Evolutionary conservation across 1,140 invertebrate species (phyloP), one percentile per base, ranked within the genome.

Genomic region (Ctenoplectra terminalis): DNA sequence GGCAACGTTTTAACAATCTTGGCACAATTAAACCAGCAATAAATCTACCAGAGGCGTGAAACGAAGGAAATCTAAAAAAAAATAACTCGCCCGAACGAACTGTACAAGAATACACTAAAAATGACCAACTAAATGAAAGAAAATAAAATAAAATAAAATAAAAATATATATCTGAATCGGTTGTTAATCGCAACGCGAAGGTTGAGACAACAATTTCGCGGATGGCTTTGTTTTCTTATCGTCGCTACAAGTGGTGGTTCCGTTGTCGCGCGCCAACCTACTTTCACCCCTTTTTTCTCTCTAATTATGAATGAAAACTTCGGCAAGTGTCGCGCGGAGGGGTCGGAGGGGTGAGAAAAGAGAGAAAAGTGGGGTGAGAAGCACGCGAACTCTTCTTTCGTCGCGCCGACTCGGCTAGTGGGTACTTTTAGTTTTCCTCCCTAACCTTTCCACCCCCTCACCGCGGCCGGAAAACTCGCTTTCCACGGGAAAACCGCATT

Each of bases 291-390:
- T 88, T 85, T 69, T 88, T 81, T 66, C 58, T 23, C 90, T 93
- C 91, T 93, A 93, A 93, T 93, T 93, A 93, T 93, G 92, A 93
- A 93, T 93, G 92, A 92, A 92, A 92, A 92, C 89, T 87, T 89
- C 87, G 87, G 79, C 84, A 82, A 81, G 79, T 70, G 84, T 54
- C 64, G 77, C 64, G 60, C n/a, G 5, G 34, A 11, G 34, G 48
- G 50, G 48, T 34, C 31, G 64, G 64, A 29, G 64, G 40, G 64
- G 60, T 20, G 26, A 20, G 26, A 46, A 17, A 26, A 46, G 31
- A 17, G 37, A 13, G 29, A 13, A 6, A 29, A n/a, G 67, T 9
- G 52, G 23, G 17, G 52, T 3, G 37, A 29, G 48, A 15, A 20
- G 23, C 58, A 60, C 70, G 48, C 56, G 60, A 63, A 73, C 70